A percentile compares a stretch with the other conserved stretches of the same genome.
These are phyloP conservation scores for Herminia tarsipennalis DNA, from an alignment of 2,888 invertebrate species.

Conservation along the genomic window DNA sequence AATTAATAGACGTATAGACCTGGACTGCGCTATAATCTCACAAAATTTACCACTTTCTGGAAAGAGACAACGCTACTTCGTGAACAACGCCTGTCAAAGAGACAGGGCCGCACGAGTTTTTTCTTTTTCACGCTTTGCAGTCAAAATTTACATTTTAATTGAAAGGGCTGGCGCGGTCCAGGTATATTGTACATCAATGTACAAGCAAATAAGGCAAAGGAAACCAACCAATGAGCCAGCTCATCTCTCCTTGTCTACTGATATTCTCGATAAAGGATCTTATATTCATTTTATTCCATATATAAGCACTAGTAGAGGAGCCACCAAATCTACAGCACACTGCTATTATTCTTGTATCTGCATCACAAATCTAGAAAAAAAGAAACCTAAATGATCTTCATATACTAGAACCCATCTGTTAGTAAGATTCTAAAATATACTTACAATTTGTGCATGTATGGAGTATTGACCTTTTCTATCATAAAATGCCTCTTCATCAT, in stretches of 20 bases:
- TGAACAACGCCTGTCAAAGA: too few relatives aligned
- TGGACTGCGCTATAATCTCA: too few relatives aligned
- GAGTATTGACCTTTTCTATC: constrained; percentile 64
- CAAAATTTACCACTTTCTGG: too few relatives aligned
- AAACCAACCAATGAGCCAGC: constrained; percentile 59
- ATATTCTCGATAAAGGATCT: constrained; percentile 55
- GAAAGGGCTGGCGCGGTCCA: too few relatives aligned
- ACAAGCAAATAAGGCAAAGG: background rate
- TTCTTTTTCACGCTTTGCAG: too few relatives aligned
- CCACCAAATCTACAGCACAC: constrained; percentile 67
- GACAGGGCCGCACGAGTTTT: too few relatives aligned
- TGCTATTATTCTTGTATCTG: constrained; percentile 61
- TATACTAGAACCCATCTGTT: background rate
- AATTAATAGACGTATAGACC: too few relatives aligned
- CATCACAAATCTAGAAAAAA: constrained; percentile 60
- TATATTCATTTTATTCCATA: constrained; percentile 66
- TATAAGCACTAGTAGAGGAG: constrained; percentile 52
- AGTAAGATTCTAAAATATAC: constrained; percentile 9
- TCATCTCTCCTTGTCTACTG: constrained; percentile 59
- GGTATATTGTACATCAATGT: too few relatives aligned
- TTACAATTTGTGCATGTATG: constrained; percentile 66
- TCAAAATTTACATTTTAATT: too few relatives aligned
- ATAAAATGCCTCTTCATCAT: constrained; percentile 69
- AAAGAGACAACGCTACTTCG: too few relatives aligned
- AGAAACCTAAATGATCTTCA: too few relatives aligned